A percentile compares a stretch with the other conserved stretches of the same genome.
These are phyloP conservation scores for Porites rus DNA, from an alignment of 92 coral and sea anemone species.

Conservation along the genomic window DNA sequence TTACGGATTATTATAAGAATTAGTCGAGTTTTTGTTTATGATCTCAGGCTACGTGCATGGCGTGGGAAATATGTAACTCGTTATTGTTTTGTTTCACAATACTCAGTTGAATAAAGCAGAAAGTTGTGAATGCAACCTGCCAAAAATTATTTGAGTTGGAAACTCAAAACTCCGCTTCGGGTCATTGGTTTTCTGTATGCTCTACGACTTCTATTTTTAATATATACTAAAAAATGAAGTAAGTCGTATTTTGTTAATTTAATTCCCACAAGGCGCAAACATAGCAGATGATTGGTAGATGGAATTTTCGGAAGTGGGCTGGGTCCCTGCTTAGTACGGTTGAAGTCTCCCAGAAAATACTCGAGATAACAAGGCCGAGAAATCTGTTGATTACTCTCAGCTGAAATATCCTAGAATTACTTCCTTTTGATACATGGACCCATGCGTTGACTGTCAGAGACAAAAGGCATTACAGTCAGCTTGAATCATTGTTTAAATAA, in stretches of 20 bases:
- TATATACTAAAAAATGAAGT: background rate
- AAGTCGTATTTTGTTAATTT: conserved; percentile 15
- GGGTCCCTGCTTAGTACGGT: conserved; percentile 15
- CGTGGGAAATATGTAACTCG: conserved; percentile 20
- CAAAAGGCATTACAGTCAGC: conserved; percentile 33
- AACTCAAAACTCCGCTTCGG: background rate
- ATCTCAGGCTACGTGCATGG: conserved; percentile 13
- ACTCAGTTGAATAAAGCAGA: background rate
- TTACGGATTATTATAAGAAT: conserved; percentile 11
- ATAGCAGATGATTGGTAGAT: conserved; percentile 19
- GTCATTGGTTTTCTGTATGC: too few species aligned
- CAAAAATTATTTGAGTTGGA: too few species aligned
- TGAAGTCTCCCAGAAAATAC: conserved; percentile 22
- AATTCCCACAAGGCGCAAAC: conserved; percentile 33
- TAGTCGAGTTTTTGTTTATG: conserved; percentile 24
- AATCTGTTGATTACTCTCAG: conserved; percentile 23
- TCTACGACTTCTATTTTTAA: too few species aligned
- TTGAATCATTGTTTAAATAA: conserved; percentile 17
- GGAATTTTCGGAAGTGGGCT: conserved; percentile 46
- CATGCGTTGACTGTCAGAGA: conserved; percentile 11
- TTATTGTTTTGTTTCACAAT: background rate
- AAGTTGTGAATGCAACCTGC: background rate
- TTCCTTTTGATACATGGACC: conserved; percentile 3
- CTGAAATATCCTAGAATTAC: background rate
- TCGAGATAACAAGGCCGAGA: background rate